phyloP scores from a whole-genome alignment of 2,888 invertebrate genomes.

The Mellilla xanthometata region DNA sequence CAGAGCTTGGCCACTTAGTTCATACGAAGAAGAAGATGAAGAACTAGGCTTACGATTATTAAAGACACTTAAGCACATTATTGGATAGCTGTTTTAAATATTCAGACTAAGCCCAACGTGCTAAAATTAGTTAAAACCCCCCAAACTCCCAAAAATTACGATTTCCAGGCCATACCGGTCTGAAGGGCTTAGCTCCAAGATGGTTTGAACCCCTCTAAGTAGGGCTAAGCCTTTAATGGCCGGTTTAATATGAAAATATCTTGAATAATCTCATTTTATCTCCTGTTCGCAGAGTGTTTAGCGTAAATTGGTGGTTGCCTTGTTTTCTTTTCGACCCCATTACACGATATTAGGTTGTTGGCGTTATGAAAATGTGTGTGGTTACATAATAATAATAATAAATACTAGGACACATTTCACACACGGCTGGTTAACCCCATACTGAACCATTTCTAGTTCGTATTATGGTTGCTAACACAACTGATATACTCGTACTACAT shows the following conservation, averaged over 20 bases:
- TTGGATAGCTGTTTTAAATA: too few relatives aligned
- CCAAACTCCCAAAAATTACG: background rate
- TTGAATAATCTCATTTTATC: conserved; percentile 4
- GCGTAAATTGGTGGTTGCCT: conserved; percentile 5
- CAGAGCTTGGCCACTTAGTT: too few relatives aligned
- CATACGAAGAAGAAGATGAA: too few relatives aligned
- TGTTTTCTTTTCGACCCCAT: conserved; percentile 7
- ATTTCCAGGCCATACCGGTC: conserved; percentile 4
- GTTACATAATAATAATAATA: too few relatives aligned
- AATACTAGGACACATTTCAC: too few relatives aligned
- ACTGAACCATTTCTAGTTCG: too few relatives aligned
- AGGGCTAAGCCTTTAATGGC: conserved; percentile 13
- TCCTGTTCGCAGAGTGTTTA: conserved; percentile 4
- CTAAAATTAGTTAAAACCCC: background rate
- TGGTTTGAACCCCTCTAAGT: background rate
- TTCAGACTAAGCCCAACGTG: background rate
- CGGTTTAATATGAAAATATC: conserved; percentile 17
- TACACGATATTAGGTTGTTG: conserved; percentile 1
- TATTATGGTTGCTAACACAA: too few relatives aligned
- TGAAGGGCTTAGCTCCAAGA: conserved; percentile 3
- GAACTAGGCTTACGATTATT: too few relatives aligned
- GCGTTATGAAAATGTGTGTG: background rate
- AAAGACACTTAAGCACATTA: too few relatives aligned
- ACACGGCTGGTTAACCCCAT: too few relatives aligned
- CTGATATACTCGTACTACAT: too few relatives aligned